Percentiles rank a stretch among this genome's conserved stretches.
Conservation (phyloP, 2,888 invertebrate genomes). For the Apamea monoglypha region DNA sequence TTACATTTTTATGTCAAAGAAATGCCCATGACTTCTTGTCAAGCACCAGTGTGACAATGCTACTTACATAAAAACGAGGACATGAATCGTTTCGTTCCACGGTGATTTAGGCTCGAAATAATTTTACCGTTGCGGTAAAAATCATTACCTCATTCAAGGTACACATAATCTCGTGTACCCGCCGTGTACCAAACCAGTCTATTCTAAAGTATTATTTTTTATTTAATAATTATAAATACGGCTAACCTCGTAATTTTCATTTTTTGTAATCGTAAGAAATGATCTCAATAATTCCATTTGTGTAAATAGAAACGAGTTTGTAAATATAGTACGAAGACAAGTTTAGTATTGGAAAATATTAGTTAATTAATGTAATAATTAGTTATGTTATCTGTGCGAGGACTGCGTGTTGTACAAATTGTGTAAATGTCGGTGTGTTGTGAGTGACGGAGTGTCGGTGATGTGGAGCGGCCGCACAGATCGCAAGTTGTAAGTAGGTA, state of each 20-base stretch:
- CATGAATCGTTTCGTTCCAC: constrained; percentile 57
- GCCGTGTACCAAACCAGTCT: constrained; percentile 87
- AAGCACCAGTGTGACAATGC: constrained; percentile 63
- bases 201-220: constrained; percentile 88
- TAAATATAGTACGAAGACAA: constrained; percentile 82
- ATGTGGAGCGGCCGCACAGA: constrained; percentile 71
- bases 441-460: constrained; percentile 58
- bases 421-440: constrained; percentile 65
- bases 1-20: constrained; percentile 10
- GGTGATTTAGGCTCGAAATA: constrained; percentile 64
- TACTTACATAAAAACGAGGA: constrained; percentile 61
- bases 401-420: constrained; percentile 69
- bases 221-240: constrained; percentile 77
- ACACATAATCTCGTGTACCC: constrained; percentile 69
- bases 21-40: constrained; percentile 44
- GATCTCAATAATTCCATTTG: constrained; percentile 90
- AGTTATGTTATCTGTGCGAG: constrained; percentile 75
- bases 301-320: constrained; percentile 86
- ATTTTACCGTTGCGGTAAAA: constrained; percentile 63
- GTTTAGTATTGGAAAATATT: constrained; percentile 75
- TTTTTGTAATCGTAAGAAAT: constrained; percentile 86
- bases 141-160: constrained; percentile 83
- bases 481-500: constrained; percentile 71
- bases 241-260: constrained; percentile 84
- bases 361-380: constrained; percentile 75